These are phyloP conservation scores for Drosophila diplacantha DNA, from an alignment of 2,888 invertebrate species.

Conservation along the genomic window DNA sequence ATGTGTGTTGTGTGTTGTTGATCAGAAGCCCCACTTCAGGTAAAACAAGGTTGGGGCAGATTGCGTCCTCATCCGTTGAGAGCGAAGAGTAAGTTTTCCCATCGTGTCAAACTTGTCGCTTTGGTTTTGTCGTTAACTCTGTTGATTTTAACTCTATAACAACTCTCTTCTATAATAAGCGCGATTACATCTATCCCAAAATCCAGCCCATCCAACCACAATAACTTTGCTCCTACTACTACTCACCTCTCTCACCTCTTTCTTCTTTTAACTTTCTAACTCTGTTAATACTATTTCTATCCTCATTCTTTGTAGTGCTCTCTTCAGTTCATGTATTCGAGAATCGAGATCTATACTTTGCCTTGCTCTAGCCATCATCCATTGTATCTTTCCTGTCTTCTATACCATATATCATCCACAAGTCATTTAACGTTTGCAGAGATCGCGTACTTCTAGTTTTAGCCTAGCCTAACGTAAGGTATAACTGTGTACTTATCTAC, in stretches of 20 bases:
- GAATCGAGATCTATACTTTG: constrained; percentile 38
- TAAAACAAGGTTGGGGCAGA: constrained; percentile 75
- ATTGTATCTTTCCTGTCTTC: constrained; percentile 25
- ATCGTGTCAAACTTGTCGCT: constrained; percentile 57
- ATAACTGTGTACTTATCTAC: constrained; percentile 34
- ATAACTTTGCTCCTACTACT: constrained; percentile 12
- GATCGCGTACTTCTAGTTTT: constrained; percentile 48
- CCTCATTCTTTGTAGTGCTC: constrained; percentile 44
- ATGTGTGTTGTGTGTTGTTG: constrained; percentile 54
- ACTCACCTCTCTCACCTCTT: constrained; percentile 33
- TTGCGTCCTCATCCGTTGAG: constrained; percentile 74
- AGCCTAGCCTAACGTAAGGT: constrained; percentile 46
- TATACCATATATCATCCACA: constrained; percentile 8
- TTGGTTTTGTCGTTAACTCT: constrained; percentile 62
- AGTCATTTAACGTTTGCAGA: constrained; percentile 41
- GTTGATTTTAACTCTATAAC: constrained; percentile 61
- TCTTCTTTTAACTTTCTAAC: constrained; percentile 28
- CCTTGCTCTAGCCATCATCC: constrained; percentile 49
- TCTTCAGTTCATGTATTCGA: constrained; percentile 39
- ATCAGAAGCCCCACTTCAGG: constrained; percentile 75
- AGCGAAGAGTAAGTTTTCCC: constrained; percentile 76
- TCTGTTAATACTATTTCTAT: constrained; percentile 19
- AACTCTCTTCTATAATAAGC: constrained; percentile 35
- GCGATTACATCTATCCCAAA: constrained; percentile 38
- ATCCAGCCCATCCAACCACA: constrained; percentile 12